Conservation (phyloP, 2,888 invertebrate species). For the Dromius quadrimaculatus region DNA sequence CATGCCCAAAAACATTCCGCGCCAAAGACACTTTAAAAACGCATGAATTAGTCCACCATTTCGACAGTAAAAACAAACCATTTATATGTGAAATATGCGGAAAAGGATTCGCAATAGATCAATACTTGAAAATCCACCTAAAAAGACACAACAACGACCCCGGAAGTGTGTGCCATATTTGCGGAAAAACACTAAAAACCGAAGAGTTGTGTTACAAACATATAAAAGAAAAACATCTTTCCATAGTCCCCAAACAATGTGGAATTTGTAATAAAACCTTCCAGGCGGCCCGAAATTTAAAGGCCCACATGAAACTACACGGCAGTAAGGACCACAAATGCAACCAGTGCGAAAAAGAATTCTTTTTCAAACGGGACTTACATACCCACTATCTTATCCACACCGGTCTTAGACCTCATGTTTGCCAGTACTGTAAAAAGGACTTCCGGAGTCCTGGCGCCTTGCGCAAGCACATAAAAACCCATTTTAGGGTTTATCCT, state of each 20-base stretch:
- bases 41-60: background rate
- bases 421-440: background rate
- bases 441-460: background rate
- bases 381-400: background rate
- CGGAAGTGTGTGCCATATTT: background rate
- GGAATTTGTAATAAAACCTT: background rate
- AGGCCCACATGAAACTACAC: conserved; percentile 3
- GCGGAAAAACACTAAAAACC: background rate
- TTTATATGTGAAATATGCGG: background rate
- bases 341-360: background rate
- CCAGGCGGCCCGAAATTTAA: background rate
- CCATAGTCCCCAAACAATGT: background rate
- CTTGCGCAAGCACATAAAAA: background rate
- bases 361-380: background rate
- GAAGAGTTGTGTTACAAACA: conserved; percentile 1
- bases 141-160: background rate
- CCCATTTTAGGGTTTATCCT: background rate
- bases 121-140: background rate
- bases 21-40: background rate
- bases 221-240: background rate
- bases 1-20: background rate
- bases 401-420: background rate
- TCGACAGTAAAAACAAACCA: background rate
- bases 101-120: background rate
- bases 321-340: background rate